Base-by-base conservation (phyloP, 2,888 invertebrate species). In the Dicycla oo region DNA sequence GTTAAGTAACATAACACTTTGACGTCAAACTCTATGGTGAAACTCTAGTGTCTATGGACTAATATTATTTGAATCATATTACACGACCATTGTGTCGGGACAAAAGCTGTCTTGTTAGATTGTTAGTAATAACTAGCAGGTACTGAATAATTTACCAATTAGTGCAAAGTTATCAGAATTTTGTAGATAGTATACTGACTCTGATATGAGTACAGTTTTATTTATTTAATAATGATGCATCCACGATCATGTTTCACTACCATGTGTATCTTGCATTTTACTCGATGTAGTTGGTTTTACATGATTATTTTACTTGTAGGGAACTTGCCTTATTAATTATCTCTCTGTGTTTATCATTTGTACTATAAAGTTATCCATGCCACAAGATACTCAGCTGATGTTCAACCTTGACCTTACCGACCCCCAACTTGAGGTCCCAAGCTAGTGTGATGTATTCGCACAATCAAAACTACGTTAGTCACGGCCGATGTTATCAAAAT, bases 1-100 rank as follows among this genome's bases (percentile, higher is more conserved):
- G 85, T 79, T 86, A 80, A 84, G 94, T 90, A 94, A 94, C 81
- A 76, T 83, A 88, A 94, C 91, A 93, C 94, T 89, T 80, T 71
- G 82, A 73, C 85, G 86, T 86, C 89, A 86, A 84, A 82, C 79
- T 62, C 13, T 68, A 75, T 77, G 58, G 58, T 49, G 63, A 38
- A 76, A 58, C 51, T 63, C 61, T 63, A 60, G 23, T 57, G 57
- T 67, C 23, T 56, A 60, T 57, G n/a, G 54, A 67, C 40, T 51
- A 38, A 54, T 20, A 54, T 64, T 67, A 60, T 70, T 54, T 70
- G 64, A 61, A 71, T 76, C 45, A 64, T 67, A 45, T 76, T 81
- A 71, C 77, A 69, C 23, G 54, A 34, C 20, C 20, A 68, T 81
- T 84, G 77, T 81, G 23, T 58, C n/a, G 7, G 43, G n/a, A 68